Base-by-base conservation (phyloP, 2,888 invertebrate genomes). In the Heliconius ethilla region DNA sequence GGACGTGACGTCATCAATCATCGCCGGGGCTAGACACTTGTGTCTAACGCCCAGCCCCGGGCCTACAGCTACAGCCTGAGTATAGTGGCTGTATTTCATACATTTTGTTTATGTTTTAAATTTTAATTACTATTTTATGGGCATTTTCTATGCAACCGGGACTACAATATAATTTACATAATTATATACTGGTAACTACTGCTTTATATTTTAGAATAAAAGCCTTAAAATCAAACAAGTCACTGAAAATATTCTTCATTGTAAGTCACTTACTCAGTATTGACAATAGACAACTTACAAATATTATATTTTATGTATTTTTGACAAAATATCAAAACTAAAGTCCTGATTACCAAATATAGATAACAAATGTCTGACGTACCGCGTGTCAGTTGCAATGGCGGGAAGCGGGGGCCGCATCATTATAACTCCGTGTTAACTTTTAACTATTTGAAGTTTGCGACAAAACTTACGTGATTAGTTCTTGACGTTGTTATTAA, bases 1-100 rank as follows among this genome's bases (percentile, higher is more conserved):
- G 76, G 65, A 51, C 78, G 73, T 78, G 73, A 76, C 67, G 72
- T 75, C 84, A 85, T 85, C 83, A 82, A 83, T 84, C 84, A 85
- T 83, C 82, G 62, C 72, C 72, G 75, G 80, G 78, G n/a, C 73
- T 33, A 70, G 73, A 81, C 80, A 82, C 83, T 84, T 84, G 78
- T 82, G 80, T 82, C 81, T 80, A 81, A 76, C 81, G 75, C 76
- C 80, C 78, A 3, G 75, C 2, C 10, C 40, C 37, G 37, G 37
- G 79, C 70, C 75, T 67, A 51, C 18, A 70, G 33, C 7, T 18
- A 55, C 27, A 55, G 22, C 37, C 40, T 67, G 13, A 67, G 67
- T 67, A 67, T 7, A 51, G 18, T 51, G 51, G 18, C 18, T 51
- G 18, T 7, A 51, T 51, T 7, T 7, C 2, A 18, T 51, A 22